Evolutionary conservation across 2,888 invertebrate genomes (phyloP).

Genomic region (Diaperis boleti): DNA sequence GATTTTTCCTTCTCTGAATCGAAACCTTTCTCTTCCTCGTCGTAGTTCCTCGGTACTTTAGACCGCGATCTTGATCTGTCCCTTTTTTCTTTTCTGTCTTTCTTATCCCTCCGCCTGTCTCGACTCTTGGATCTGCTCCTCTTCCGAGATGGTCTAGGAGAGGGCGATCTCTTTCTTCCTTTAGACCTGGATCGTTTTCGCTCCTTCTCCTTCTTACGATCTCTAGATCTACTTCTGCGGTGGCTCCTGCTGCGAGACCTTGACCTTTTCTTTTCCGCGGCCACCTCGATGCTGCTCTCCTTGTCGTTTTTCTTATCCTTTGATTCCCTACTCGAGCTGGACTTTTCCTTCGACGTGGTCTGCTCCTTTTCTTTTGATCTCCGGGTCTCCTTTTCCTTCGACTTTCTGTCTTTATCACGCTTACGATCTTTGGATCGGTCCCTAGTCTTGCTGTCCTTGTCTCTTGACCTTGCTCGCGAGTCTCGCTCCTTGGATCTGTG

Average conservation of each 20-base stretch:
- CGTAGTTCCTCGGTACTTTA: slow-evolving; percentile 68
- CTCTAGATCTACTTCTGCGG: slow-evolving; percentile 70
- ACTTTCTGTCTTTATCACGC: slow-evolving; percentile 47
- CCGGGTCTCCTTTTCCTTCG: slow-evolving; percentile 52
- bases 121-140: slow-evolving; percentile 58
- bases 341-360: slow-evolving; percentile 61
- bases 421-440: slow-evolving; percentile 54
- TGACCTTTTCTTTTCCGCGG: slow-evolving; percentile 67
- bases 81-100: slow-evolving; percentile 49
- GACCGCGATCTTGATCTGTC: slow-evolving; percentile 56
- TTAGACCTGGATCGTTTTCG: slow-evolving; percentile 67
- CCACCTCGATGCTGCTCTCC: slow-evolving; percentile 58
- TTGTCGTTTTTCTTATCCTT: slow-evolving; percentile 63
- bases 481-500: slow-evolving; percentile 38
- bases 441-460: slow-evolving; percentile 45
- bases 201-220: slow-evolving; percentile 68
- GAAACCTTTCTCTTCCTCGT: slow-evolving; percentile 69
- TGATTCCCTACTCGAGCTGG: slow-evolving; percentile 56
- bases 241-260: slow-evolving; percentile 75
- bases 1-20: slow-evolving; percentile 63
- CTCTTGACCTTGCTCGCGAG: slow-evolving; percentile 32
- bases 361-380: slow-evolving; percentile 57
- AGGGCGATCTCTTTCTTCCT: slow-evolving; percentile 60
- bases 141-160: slow-evolving; percentile 63
- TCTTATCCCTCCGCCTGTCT: too few species aligned